Evolutionary conservation across 2,888 invertebrate species (phyloP).

Genomic region (Teleiodes luculella): DNA sequence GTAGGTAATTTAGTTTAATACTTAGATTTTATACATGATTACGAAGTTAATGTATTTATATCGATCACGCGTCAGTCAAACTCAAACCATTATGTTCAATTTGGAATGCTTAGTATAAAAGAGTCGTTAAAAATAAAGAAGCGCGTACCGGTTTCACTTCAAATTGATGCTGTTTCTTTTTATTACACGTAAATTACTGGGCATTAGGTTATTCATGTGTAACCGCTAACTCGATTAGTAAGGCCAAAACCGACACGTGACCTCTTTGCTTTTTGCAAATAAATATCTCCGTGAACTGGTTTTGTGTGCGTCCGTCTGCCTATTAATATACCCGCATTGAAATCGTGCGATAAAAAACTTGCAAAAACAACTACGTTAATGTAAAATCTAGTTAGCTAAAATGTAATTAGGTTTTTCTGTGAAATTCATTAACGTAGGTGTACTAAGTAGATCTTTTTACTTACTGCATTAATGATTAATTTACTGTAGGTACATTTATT

Average conservation of each 20-base stretch:
- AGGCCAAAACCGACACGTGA: slow-evolving; percentile 71
- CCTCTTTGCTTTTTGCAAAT: slow-evolving; percentile 63
- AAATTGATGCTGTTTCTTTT: slow-evolving; percentile 40
- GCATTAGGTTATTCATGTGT: slow-evolving; percentile 58
- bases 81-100: slow-evolving; percentile 39
- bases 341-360: slow-evolving; percentile 33
- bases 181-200: slow-evolving; percentile 52
- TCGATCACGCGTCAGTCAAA: no score
- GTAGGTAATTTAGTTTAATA: slow-evolving; percentile 9
- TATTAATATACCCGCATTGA: slow-evolving; percentile 44
- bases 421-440: not conserved
- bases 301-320: slow-evolving; percentile 36
- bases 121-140: slow-evolving; percentile 20
- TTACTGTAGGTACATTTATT: no score
- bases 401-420: slow-evolving; percentile 44
- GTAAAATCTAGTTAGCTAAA: slow-evolving; percentile 36
- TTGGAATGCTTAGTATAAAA: slow-evolving; percentile 33
- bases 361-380: slow-evolving; percentile 35
- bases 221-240: slow-evolving; percentile 69
- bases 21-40: slow-evolving; percentile 34
- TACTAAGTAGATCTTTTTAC: no score
- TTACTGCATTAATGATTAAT: no score
- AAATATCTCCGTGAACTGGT: slow-evolving; percentile 46
- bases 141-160: slow-evolving; percentile 35
- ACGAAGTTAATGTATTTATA: slow-evolving; percentile 19